Evolutionary conservation across 2,797 vertebrate genomes (phyloP).

Genomic region (Enteromius viviparus): DNA sequence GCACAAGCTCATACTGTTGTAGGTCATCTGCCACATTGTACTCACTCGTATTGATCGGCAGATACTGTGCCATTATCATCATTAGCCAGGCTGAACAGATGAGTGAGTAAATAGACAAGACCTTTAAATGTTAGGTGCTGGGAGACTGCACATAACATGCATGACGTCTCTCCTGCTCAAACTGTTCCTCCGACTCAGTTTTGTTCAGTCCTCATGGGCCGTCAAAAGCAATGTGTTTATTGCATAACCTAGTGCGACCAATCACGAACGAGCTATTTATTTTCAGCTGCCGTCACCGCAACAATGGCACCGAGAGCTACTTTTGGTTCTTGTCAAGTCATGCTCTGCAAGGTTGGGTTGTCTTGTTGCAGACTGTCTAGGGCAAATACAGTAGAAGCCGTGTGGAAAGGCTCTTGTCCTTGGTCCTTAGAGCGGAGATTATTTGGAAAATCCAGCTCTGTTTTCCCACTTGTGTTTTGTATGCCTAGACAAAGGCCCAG

Average conservation of each 20-base stretch:
- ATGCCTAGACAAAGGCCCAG: conserved; percentile 1
- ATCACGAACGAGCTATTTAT: conserved; percentile 12
- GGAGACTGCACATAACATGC: conserved; percentile 26
- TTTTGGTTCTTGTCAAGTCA: conserved; percentile 15
- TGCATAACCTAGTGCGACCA: background rate
- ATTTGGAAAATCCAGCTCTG: conserved; percentile 2
- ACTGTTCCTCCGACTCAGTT: background rate
- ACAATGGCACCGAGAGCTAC: background rate
- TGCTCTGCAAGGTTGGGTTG: conserved; percentile 25
- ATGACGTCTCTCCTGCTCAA: background rate
- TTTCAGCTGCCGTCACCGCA: background rate
- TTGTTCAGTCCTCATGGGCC: background rate
- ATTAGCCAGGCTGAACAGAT: conserved; percentile 31
- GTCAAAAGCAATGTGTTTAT: conserved; percentile 4
- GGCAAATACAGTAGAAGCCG: background rate
- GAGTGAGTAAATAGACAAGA: conserved; percentile 34
- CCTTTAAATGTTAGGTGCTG: conserved; percentile 22
- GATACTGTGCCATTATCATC: conserved; percentile 29
- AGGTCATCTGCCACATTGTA: conserved; percentile 39
- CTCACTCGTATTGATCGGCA: conserved; percentile 11
- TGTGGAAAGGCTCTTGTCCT: conserved; percentile 28
- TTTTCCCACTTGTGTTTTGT: background rate
- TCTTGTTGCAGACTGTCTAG: conserved; percentile 15
- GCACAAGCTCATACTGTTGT: conserved; percentile 20
- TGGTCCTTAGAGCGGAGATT: conserved; percentile 21